Evolutionary conservation across 2,888 invertebrate genomes (phyloP), one percentile per base, ranked within the genome.

Genomic region (Philereme vetulata): DNA sequence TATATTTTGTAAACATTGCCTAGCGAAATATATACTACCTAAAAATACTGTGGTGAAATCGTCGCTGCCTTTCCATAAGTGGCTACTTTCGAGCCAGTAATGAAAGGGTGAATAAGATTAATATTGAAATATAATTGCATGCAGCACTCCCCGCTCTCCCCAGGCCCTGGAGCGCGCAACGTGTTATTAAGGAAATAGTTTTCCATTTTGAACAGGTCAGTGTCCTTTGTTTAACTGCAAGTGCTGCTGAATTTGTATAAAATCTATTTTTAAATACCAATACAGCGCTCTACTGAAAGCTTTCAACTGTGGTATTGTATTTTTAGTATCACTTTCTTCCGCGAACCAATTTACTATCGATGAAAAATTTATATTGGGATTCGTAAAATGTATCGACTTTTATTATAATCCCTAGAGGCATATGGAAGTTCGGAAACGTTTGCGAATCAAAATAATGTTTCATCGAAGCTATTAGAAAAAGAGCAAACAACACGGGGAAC

Each of bases 181-280:
- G 72, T 85, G 78, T 84, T 87, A 86, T 86, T 85, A 88, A 84
- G 86, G 78, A 84, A 88, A 86, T 86, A 80, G 77, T 83, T 82
- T 80, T 76, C 74, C 78, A 81, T 82, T 80, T 78, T 72, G 74
- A 76, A 78, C 78, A 70, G 81, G 81, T 79, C 82, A 79, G 71
- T 74, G 79, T 80, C 80, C 86, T 82, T 84, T 86, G 83, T 85
- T 85, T 78, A 78, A 67, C 62, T 79, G 76, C 78, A 78, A 80
- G 72, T 77, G 72, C 77, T 71, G 67, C 77, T 77, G 75, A 78
- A 80, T 76, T 78, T 76, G 66, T 65, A 76, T 76, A 77, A 65
- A 70, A 64, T 53, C 57, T 57, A 71, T 64, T 69, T 75, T 73
- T 68, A 73, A 77, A 75, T 72, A 68, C 72, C 62, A 70, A 68